Evolutionary conservation across 2,113 vertebrate genomes (phyloP).

Genomic region (Daubentonia madagascariensis): DNA sequence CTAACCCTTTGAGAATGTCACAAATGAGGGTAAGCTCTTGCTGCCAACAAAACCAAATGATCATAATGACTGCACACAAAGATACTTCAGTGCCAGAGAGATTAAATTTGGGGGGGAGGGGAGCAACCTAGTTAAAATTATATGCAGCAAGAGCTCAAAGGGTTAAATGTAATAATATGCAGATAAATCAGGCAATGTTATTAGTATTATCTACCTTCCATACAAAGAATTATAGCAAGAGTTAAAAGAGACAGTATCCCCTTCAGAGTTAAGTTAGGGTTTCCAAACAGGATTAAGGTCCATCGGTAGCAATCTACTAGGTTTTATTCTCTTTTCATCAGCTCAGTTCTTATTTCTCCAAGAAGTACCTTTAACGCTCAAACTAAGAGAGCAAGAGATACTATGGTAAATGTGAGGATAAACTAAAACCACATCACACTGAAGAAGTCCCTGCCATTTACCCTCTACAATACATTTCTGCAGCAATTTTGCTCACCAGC

Average conservation of each 20-base stretch:
- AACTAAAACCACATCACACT: neutral
- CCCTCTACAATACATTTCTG: neutral
- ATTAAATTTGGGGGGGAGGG: constrained; percentile 59
- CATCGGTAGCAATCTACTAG: neutral
- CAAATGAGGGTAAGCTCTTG: constrained; percentile 34
- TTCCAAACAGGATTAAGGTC: constrained; percentile 40
- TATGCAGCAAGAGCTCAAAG: constrained; percentile 89
- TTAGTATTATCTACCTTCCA: constrained; percentile 76
- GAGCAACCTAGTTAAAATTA: constrained; percentile 76
- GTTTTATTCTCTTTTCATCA: neutral
- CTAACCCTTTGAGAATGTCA: constrained; percentile 87
- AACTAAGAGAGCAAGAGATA: constrained; percentile 47
- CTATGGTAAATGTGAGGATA: neutral
- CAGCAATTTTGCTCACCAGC: neutral
- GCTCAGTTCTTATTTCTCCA: constrained; percentile 42
- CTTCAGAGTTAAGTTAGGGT: constrained; percentile 77
- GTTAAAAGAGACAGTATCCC: constrained; percentile 94
- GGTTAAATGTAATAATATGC: constrained; percentile 82
- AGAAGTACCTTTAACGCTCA: constrained; percentile 11
- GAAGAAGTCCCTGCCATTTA: constrained; percentile 17
- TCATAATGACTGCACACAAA: neutral
- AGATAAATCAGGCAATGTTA: constrained; percentile 80
- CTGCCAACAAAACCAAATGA: constrained; percentile 61
- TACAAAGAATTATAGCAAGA: constrained; percentile 79
- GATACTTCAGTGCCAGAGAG: constrained; percentile 29